phyloP scores from a whole-genome alignment of 2,797 vertebrate species.

The Galagoides demidoff region DNA sequence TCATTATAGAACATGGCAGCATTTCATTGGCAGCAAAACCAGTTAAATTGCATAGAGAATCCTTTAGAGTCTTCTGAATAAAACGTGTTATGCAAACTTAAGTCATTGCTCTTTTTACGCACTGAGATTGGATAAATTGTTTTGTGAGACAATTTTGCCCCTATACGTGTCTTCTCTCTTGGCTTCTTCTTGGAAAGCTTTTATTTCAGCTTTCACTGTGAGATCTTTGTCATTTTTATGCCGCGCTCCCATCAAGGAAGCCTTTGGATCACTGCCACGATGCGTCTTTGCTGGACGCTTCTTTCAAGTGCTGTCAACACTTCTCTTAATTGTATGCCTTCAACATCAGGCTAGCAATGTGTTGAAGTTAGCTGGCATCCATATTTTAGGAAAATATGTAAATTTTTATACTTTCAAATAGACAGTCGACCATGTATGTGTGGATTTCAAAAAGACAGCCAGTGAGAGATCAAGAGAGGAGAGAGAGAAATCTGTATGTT shows the following conservation, averaged over 20 bases:
- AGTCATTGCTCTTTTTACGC: conserved; percentile 32
- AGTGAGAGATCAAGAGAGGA: background rate
- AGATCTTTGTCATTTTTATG: conserved; percentile 60
- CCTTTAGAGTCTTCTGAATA: background rate
- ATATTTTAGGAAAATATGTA: conserved; percentile 60
- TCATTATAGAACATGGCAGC: background rate
- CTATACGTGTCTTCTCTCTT: background rate
- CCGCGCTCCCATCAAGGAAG: conserved; percentile 64
- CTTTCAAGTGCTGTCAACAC: background rate
- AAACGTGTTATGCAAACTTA: conserved; percentile 34
- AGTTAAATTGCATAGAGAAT: background rate
- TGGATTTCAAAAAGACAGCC: background rate
- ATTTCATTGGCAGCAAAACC: background rate
- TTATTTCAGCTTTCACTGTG: conserved; percentile 48
- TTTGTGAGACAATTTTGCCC: conserved; percentile 1
- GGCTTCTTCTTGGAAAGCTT: conserved; percentile 60
- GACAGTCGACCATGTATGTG: background rate
- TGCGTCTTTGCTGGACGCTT: conserved; percentile 55
- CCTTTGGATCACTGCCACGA: background rate
- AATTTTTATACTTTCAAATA: conserved; percentile 6
- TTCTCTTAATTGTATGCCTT: conserved; percentile 70
- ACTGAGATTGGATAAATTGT: background rate
- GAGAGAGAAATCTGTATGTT: background rate
- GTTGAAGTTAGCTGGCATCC: conserved; percentile 31
- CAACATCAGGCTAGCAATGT: conserved; percentile 48